Evolutionary conservation across 2,797 vertebrate genomes (phyloP).

Genomic region (Malacoraja senta): DNA sequence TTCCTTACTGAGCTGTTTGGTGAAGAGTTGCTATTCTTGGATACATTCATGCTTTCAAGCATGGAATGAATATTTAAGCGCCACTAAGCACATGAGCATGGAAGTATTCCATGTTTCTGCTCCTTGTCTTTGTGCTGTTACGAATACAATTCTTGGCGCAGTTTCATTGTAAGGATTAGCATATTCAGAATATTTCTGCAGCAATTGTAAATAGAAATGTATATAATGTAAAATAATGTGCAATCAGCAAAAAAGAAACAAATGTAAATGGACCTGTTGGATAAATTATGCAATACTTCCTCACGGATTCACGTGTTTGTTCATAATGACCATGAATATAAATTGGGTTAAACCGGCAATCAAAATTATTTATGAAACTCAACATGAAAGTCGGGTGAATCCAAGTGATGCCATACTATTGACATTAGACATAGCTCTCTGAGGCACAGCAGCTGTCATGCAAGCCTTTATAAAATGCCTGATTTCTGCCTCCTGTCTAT

Average conservation of each 20-base stretch:
- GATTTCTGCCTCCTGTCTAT: not conserved
- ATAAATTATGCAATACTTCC: not conserved
- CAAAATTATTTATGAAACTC: not conserved
- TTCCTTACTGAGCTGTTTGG: too few relatives aligned
- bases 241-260: not conserved
- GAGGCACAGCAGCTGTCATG: not conserved
- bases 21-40: not conserved
- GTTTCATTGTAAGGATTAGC: not conserved
- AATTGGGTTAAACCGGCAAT: not conserved
- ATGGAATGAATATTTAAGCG: not conserved
- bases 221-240: not conserved
- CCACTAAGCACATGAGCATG: not conserved
- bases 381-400: not conserved
- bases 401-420: not conserved
- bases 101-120: not conserved
- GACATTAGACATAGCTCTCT: not conserved
- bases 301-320: not conserved
- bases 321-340: not conserved
- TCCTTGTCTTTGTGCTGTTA: not conserved
- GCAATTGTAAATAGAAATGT: not conserved
- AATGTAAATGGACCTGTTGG: not conserved
- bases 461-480: not conserved
- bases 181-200: not conserved
- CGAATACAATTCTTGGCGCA: not conserved
- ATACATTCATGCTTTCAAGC: not conserved